Evolutionary conservation across 2,888 invertebrate species (phyloP).

Genomic region (Ferrisia virgata): DNA sequence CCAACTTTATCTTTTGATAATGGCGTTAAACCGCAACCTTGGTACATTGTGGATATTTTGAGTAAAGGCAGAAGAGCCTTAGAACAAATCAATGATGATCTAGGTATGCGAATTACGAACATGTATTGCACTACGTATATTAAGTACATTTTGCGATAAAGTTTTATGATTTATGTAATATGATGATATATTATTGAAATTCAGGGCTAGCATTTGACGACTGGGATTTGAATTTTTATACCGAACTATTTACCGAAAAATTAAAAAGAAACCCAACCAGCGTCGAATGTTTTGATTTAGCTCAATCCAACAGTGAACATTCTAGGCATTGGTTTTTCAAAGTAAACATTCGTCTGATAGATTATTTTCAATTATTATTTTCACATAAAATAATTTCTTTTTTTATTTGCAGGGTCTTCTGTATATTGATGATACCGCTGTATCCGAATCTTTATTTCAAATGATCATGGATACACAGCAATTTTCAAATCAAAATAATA

Average conservation of each 20-base stretch:
- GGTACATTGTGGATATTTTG: conserved; percentile 81
- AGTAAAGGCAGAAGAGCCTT: conserved; percentile 73
- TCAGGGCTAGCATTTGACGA: conserved; percentile 85
- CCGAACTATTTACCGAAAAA: conserved; percentile 75
- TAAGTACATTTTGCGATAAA: no score
- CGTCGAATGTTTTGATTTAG: conserved; percentile 96
- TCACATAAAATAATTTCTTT: background rate
- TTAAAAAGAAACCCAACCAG: conserved; percentile 90
- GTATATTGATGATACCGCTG: conserved; percentile 74
- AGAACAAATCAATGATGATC: conserved; percentile 71
- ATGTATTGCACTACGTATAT: no score
- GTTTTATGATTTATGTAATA: no score
- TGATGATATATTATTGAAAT: background rate
- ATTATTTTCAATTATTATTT: background rate
- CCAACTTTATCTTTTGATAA: conserved; percentile 60
- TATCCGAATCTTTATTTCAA: conserved; percentile 80
- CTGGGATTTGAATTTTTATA: conserved; percentile 89
- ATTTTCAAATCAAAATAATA: conserved; percentile 83
- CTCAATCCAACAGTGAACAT: conserved; percentile 97
- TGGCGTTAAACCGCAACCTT: conserved; percentile 62
- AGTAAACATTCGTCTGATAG: background rate
- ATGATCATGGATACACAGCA: conserved; percentile 90
- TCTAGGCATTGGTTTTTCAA: conserved; percentile 99
- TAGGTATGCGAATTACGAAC: conserved; percentile 58
- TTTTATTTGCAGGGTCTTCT: conserved; percentile 64